Evolutionary conservation across 2,797 vertebrate species (phyloP), one percentile per base, ranked within the genome.

Genomic region (Chelon auratus): DNA sequence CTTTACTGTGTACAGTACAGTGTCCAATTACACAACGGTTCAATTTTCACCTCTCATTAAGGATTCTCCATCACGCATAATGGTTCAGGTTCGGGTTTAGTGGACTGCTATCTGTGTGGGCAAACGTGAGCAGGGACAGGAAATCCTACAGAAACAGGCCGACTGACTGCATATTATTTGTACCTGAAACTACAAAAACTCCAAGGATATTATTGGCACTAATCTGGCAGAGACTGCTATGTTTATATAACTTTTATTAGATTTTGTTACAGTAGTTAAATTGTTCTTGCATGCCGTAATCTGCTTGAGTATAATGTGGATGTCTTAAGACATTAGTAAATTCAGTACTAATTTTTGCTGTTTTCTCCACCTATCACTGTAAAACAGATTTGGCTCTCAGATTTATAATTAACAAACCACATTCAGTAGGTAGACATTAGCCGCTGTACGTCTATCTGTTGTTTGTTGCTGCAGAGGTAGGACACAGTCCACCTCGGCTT

Each of bases 1-100:
- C 92, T 95, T 95, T 95, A 95, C 89, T 89, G 91, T 94, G 93
- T 94, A 95, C 93, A 93, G 94, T 95, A 94, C 89, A 93, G 94
- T 92, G 87, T 95, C 91, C 73, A 53, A 77, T 95, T 95, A 95
- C 94, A 90, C 87, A 68, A 83, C 68, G 78, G 88, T 87, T 93
- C 86, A 87, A 94, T 94, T 94, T 91, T 92, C 87, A 82, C 62
- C 90, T 91, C 93, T 93, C 93, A 93, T 94, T 94, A 95, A 90
- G 88, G 86, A 84, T 93, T 88, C 87, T 90, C 62, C 81, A 72
- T 91, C 74, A 67, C 75, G 78, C 77, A 78, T 79, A 87, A 87
- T 72, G 58, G 70, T 83, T 62, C 78, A 71, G 78, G 68, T 80
- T 81, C 66, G 37, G 62, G 56, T 75, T 81, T 66, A 58, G 80